phyloP scores from a whole-genome alignment of 1,140 invertebrate species.

The Drusus annulatus region DNA sequence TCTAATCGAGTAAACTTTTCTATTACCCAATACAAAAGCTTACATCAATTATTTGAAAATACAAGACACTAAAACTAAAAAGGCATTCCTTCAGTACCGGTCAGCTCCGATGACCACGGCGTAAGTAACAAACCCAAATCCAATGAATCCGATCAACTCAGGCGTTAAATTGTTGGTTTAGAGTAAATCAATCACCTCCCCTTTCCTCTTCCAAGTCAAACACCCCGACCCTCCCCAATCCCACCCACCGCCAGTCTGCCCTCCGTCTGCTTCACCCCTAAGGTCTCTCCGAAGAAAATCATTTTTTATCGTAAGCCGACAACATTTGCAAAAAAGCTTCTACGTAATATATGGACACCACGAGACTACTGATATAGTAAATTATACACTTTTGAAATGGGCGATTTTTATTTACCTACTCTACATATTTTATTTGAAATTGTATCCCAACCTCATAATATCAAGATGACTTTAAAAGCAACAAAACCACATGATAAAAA shows the following conservation, averaged over 20 bases:
- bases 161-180: conserved; percentile 60
- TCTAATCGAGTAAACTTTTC: too few species aligned
- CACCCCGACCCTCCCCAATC: not conserved
- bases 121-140: conserved; percentile 57
- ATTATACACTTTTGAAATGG: too few species aligned
- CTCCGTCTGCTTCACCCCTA: conserved; percentile 35
- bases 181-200: conserved; percentile 58
- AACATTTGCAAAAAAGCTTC: too few species aligned
- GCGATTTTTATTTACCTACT: too few species aligned
- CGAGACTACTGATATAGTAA: too few species aligned
- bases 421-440: too few species aligned
- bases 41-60: conserved; percentile 15
- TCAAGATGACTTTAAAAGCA: too few species aligned
- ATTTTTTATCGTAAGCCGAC: too few species aligned
- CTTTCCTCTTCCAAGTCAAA: conserved; percentile 3
- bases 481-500: too few species aligned
- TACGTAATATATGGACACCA: too few species aligned
- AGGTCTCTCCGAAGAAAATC: not conserved
- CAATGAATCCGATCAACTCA: conserved; percentile 59
- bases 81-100: conserved; percentile 13
- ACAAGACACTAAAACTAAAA: conserved; percentile 25
- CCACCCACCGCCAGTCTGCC: conserved; percentile 14
- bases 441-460: too few species aligned
- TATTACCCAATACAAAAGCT: not conserved
- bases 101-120: conserved; percentile 41